Base-by-base conservation (phyloP, 2,797 vertebrate species). In the Pelobates cultripes region DNA sequence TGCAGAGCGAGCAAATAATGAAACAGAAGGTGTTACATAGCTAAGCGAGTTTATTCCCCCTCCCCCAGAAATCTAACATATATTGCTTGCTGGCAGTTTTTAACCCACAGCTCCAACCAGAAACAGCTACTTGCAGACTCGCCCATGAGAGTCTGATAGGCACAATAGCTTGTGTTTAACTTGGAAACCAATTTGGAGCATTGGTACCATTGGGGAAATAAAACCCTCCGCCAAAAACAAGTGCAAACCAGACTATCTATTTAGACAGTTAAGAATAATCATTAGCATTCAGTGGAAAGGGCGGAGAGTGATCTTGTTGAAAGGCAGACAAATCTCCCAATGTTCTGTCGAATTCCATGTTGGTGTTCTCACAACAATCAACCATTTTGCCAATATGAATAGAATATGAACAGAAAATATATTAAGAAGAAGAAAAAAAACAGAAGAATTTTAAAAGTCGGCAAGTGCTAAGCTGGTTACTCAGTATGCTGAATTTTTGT, bases 21-120 rank as follows among this genome's bases (percentile, higher is more conserved):
- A 53, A 42, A n/a, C 8, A 9, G 13, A 51, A 75, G 64, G 79
- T 75, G 71, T 69, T 44, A 60, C 47, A 78, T 71, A 81, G 66
- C 3, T 10, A 14, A 57, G 78, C 60, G 63, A n/a, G 9, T 69
- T 70, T 61, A 28, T 64, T 7, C 40, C 13, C 55, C 55, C 55
- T 15, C 43, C 67, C 1, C 43, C 28, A 28, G 28, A 63, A 64
- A 15, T 6, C 7, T 42, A 10, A 44, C 55, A 15, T 75, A 42
- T 69, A 75, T 63, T 41, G 53, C 57, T 61, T 70, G 55, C 57
- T 81, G 73, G 73, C 72, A 75, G 42, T 28, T 6, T 51, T 45
- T 15, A 63, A 43, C 15, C 15, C 66, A 28, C 74, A n/a, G 47
- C 17, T 9, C 43, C 60, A 80, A 41, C 41, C 74, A 44, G 68